Conservation (phyloP, 1,140 invertebrate genomes). For the Scaptodrosophila lebanonensis region DNA sequence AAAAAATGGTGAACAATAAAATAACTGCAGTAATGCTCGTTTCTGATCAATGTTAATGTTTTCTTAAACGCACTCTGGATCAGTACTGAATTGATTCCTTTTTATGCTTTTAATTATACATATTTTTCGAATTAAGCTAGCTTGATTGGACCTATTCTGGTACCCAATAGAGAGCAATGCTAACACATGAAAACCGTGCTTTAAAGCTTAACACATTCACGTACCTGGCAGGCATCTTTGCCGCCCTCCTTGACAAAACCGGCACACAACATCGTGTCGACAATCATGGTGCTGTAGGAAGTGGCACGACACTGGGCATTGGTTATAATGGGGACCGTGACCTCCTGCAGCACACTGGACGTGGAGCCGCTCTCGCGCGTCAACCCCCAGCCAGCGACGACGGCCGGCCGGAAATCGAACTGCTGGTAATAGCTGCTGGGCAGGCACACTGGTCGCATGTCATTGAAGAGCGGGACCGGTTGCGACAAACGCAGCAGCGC, state of each 20-base stretch:
- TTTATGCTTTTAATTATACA: no score
- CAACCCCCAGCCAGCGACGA: conserved; percentile 89
- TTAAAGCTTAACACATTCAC: no score
- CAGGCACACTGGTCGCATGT: conserved; percentile 91
- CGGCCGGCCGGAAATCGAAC: conserved; percentile 64
- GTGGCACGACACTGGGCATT: conserved; percentile 90
- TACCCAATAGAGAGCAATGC: no score
- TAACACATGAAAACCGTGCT: no score
- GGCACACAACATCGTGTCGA: conserved; percentile 92
- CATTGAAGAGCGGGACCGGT: conserved; percentile 85
- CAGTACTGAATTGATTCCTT: no score
- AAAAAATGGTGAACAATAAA: no score
- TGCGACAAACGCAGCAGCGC: conserved; percentile 80
- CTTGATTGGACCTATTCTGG: no score
- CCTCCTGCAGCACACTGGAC: conserved; percentile 89
- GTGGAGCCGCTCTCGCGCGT: conserved; percentile 90
- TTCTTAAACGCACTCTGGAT: no score
- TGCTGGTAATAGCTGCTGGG: conserved; percentile 78
- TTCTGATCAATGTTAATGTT: no score
- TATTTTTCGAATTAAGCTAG: no score
- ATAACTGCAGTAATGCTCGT: no score
- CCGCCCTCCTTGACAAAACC: conserved; percentile 92
- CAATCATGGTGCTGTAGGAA: conserved; percentile 93
- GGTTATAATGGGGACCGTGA: conserved; percentile 91
- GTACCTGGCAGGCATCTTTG: conserved; percentile 92